Base-by-base conservation (phyloP, 2,888 invertebrate genomes). In the Drosophila mulleri region DNA sequence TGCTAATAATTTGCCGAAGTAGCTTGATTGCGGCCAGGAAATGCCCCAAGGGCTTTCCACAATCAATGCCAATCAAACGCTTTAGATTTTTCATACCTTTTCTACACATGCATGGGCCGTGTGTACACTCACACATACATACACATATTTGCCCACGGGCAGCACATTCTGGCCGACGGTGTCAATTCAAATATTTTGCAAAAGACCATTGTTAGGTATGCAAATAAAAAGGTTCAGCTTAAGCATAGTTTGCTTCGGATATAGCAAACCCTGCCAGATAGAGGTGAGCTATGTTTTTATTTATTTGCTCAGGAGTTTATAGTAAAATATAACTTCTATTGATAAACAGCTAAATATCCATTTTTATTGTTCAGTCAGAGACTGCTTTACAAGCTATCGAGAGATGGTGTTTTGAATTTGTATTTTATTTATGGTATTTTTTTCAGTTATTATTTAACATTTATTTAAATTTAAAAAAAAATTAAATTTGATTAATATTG, bases 21-120 rank as follows among this genome's bases (percentile, higher is more conserved):
- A 57, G 66, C 82, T 80, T 82, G 82, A 82, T 82, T 82, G 83
- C 83, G 71, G 67, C 65, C 78, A 82, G 82, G 83, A 82, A 83
- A 68, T 71, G 81, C 69, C 81, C 78, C 60, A 73, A 72, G 78
- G 78, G 67, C 44, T 68, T 69, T 61, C 57, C 65, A 67, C 82
- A 82, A 82, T 82, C 82, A 83, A 77, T 70, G 73, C 64, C 80
- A 79, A 82, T 79, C 77, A 79, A 80, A 72, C 70, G 76, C 48
- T 72, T 80, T 72, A 42, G 23, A 75, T 67, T 79, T 76, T 60
- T 56, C 67, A 76, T 76, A 76, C 72, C 73, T 76, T 68, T 68
- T 63, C 56, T 32, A n/a, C 56, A 45, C 29, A 29, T 65, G 9
- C 53, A 48, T 32, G 39, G 35, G 32, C 44, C 45, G 32, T 70